Evolutionary conservation across 2,888 invertebrate genomes (phyloP).

Genomic region (Amaurobius ferox): DNA sequence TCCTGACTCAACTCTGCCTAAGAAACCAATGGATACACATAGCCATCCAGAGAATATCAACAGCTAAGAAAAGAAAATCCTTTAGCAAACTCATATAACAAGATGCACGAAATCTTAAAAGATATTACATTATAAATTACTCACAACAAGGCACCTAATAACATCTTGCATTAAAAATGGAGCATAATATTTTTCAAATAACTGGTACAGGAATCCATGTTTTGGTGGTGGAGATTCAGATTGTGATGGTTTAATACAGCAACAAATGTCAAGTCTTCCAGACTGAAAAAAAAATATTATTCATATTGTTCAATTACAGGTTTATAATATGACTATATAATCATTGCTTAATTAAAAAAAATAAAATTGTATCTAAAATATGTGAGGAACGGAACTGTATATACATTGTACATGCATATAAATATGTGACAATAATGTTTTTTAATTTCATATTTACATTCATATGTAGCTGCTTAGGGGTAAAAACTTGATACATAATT

Average conservation of each 20-base stretch:
- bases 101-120: not conserved
- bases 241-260: slow-evolving; percentile 82
- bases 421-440: too few relatives aligned
- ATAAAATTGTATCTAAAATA: too few relatives aligned
- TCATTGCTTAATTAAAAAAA: too few relatives aligned
- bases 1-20: slow-evolving; percentile 79
- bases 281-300: slow-evolving; percentile 77
- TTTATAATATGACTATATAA: too few relatives aligned
- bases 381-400: too few relatives aligned
- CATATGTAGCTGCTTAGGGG: too few relatives aligned
- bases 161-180: slow-evolving; percentile 74
- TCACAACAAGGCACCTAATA: slow-evolving; percentile 74
- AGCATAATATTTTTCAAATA: slow-evolving; percentile 78
- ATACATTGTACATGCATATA: too few relatives aligned
- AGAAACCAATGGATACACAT: slow-evolving; percentile 78
- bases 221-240: not conserved
- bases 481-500: too few relatives aligned
- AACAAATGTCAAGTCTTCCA: slow-evolving; percentile 87
- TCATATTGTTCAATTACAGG: too few relatives aligned
- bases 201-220: slow-evolving; percentile 76
- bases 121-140: not conserved
- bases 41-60: slow-evolving; percentile 79
- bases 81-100: too few relatives aligned
- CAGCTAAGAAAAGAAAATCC: slow-evolving; percentile 73
- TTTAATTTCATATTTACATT: too few relatives aligned